These are phyloP conservation scores for Drosophila nigrodunni DNA, from an alignment of 1,140 invertebrate species.

Conservation along the genomic window DNA sequence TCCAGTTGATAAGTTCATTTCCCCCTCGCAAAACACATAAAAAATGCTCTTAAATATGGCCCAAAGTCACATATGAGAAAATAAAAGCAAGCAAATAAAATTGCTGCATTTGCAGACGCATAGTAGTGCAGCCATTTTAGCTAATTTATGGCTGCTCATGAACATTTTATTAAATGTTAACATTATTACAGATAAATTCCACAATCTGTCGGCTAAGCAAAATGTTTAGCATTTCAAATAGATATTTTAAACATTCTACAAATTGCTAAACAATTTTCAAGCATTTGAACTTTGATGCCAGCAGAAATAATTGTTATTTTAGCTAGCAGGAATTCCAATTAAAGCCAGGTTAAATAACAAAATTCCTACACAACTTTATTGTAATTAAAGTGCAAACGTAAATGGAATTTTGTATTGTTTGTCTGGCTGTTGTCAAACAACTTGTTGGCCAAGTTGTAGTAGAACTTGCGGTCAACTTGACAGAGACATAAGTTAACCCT, in stretches of 20 bases:
- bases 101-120: too few species aligned
- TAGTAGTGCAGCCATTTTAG: too few species aligned
- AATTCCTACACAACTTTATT: neutral
- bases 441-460: conserved; percentile 11
- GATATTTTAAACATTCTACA: too few species aligned
- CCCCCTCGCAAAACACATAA: neutral
- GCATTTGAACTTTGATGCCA: neutral
- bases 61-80: neutral
- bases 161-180: too few species aligned
- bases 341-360: neutral
- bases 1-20: neutral
- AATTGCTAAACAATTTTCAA: neutral
- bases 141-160: too few species aligned
- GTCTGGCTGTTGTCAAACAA: conserved; percentile 13
- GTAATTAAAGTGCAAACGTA: neutral
- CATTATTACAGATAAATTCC: too few species aligned
- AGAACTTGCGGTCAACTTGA: conserved; percentile 24
- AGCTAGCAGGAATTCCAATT: neutral
- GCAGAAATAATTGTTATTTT: neutral
- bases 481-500: neutral
- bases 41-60: conserved; percentile 5
- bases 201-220: neutral
- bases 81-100: neutral
- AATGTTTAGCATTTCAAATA: too few species aligned
- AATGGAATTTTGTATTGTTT: conserved; percentile 11